These are phyloP conservation scores for Allygus modestus DNA, from an alignment of 2,888 invertebrate species.

Conservation along the genomic window DNA sequence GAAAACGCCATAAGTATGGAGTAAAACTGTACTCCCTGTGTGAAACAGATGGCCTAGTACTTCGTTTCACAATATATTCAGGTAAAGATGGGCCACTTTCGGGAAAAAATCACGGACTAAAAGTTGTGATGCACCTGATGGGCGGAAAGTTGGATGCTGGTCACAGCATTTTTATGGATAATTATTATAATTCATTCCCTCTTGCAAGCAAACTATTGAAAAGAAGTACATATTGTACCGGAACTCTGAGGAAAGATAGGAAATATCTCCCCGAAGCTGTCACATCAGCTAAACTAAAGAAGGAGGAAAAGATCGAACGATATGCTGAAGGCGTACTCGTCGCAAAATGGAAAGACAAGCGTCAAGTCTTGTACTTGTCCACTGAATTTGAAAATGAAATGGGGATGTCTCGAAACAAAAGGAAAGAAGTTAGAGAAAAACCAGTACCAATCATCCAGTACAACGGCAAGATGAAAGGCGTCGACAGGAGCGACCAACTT, in stretches of 20 bases:
- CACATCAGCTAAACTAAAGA: background rate
- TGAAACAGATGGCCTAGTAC: background rate
- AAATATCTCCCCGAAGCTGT: constrained; percentile 69
- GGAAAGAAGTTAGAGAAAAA: too few relatives aligned
- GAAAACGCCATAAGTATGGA: constrained; percentile 71
- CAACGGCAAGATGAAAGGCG: too few relatives aligned
- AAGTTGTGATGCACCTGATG: constrained; percentile 71
- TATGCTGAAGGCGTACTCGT: too few relatives aligned
- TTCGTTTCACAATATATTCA: background rate
- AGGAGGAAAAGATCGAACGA: background rate
- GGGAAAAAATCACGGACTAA: constrained; percentile 68
- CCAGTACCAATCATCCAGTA: too few relatives aligned
- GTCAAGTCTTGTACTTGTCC: too few relatives aligned
- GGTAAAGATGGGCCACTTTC: constrained; percentile 53
- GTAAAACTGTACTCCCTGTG: constrained; percentile 66
- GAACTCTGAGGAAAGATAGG: constrained; percentile 70
- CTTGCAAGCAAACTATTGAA: constrained; percentile 70
- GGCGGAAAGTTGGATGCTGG: constrained; percentile 71
- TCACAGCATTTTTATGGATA: constrained; percentile 72
- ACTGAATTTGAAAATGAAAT: too few relatives aligned
- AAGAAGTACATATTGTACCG: constrained; percentile 72
- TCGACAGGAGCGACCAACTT: too few relatives aligned
- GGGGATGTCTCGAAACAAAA: too few relatives aligned
- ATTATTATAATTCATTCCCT: constrained; percentile 71
- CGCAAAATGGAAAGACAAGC: too few relatives aligned